Evolutionary conservation across 2,888 invertebrate genomes (phyloP).

Genomic region (Galerucella pusilla): DNA sequence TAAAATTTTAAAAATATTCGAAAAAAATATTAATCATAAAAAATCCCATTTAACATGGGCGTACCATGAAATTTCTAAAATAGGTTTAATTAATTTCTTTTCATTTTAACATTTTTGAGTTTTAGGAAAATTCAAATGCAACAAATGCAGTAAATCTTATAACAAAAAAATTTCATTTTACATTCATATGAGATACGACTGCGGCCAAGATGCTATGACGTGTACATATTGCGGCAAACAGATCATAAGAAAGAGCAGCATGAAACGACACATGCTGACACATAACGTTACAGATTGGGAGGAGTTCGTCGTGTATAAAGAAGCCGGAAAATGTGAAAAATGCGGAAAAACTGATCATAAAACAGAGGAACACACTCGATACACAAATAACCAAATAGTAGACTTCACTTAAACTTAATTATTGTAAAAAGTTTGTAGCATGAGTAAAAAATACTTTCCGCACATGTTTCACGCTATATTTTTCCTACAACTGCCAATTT

Average conservation of each 20-base stretch:
- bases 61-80: too few species aligned
- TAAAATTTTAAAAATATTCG: too few species aligned
- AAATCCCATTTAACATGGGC: too few species aligned
- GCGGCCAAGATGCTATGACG: slow-evolving; percentile 16
- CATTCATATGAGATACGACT: slow-evolving; percentile 21
- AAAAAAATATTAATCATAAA: too few species aligned
- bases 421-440: not conserved
- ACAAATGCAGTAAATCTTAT: slow-evolving; percentile 20
- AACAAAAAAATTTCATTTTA: slow-evolving; percentile 17
- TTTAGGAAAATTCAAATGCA: slow-evolving; percentile 15
- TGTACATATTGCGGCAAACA: slow-evolving; percentile 12
- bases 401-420: not conserved
- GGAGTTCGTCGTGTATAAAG: slow-evolving; percentile 30
- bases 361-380: not conserved
- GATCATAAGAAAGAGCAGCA: slow-evolving; percentile 43
- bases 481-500: too few species aligned
- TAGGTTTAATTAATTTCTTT: too few species aligned
- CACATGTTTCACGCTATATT: too few species aligned
- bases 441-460: too few species aligned
- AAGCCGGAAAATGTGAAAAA: not conserved
- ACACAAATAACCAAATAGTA: not conserved
- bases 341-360: not conserved
- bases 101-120: not conserved
- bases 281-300: slow-evolving; percentile 44
- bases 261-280: slow-evolving; percentile 47